A percentile compares a stretch with the other conserved stretches of the same genome.
Conservation (phyloP, 2,797 vertebrate genomes). For the Geranospiza caerulescens region DNA sequence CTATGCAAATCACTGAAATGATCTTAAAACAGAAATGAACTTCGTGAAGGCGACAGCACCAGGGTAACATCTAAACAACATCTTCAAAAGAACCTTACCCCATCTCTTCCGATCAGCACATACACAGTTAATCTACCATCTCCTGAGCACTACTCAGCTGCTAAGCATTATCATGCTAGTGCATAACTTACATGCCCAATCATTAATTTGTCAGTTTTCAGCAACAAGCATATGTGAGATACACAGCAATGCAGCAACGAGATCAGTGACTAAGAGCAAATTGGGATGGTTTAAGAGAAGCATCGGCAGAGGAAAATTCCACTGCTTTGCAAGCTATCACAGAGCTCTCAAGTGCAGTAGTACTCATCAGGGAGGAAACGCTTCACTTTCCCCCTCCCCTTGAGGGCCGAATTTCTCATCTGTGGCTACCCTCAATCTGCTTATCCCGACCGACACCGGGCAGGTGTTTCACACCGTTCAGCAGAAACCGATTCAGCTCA, state of each 20-base stretch:
- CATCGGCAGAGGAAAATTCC: conserved; percentile 70
- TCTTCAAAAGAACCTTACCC: neutral
- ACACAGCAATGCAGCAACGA: conserved; percentile 22
- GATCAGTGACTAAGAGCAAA: conserved; percentile 52
- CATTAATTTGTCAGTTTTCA: neutral
- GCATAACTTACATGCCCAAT: neutral
- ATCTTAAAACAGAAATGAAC: neutral
- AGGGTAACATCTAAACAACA: neutral
- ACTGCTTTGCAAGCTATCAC: conserved; percentile 21
- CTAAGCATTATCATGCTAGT: neutral
- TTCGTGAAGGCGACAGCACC: neutral
- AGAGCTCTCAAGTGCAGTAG: neutral
- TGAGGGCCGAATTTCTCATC: neutral
- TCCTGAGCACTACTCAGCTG: neutral
- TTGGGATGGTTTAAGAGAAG: conserved; percentile 35
- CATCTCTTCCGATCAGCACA: neutral
- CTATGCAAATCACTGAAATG: neutral
- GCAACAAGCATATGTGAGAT: neutral
- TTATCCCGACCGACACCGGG: neutral
- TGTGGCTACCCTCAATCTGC: neutral
- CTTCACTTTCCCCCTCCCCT: neutral
- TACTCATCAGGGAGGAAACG: neutral
- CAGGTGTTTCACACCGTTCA: neutral
- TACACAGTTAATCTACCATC: neutral
- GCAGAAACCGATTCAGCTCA: neutral